Percentiles rank a stretch among this genome's conserved stretches.
Evolutionary conservation across 2,113 vertebrate species (phyloP).

Genomic region (Eptesicus fuscus): DNA sequence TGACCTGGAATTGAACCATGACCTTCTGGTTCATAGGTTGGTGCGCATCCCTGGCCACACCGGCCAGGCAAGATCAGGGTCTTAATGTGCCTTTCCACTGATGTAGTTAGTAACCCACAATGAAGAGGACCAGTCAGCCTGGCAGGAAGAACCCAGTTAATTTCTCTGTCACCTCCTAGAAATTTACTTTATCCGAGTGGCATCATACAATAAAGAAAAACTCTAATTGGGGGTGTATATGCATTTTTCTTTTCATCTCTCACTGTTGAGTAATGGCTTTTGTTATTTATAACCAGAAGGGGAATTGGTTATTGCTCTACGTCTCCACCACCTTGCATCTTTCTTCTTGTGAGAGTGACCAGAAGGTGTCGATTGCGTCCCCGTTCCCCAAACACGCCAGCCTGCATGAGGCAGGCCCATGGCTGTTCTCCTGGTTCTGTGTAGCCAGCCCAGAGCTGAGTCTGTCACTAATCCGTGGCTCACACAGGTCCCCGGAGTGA

Average conservation of each 20-base stretch:
- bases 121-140: not conserved
- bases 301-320: accelerated
- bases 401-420: too few relatives aligned
- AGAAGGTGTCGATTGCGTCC: not conserved
- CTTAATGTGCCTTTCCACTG: not conserved
- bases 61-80: not conserved
- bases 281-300: not conserved
- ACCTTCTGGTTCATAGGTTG: too few relatives aligned
- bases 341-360: not conserved
- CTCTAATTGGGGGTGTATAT: not conserved
- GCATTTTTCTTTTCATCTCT: not conserved
- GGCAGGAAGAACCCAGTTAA: not conserved
- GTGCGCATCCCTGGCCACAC: too few relatives aligned
- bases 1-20: too few relatives aligned
- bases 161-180: not conserved
- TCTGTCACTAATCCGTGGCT: not conserved
- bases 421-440: not conserved
- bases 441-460: not conserved
- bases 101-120: not conserved
- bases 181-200: not conserved
- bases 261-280: not conserved
- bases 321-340: not conserved
- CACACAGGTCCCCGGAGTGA: not conserved
- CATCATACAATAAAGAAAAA: not conserved
- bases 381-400: not conserved